These are phyloP conservation scores for Meteorus sp. DNA, from an alignment of 1,140 invertebrate species.

Conservation along the genomic window DNA sequence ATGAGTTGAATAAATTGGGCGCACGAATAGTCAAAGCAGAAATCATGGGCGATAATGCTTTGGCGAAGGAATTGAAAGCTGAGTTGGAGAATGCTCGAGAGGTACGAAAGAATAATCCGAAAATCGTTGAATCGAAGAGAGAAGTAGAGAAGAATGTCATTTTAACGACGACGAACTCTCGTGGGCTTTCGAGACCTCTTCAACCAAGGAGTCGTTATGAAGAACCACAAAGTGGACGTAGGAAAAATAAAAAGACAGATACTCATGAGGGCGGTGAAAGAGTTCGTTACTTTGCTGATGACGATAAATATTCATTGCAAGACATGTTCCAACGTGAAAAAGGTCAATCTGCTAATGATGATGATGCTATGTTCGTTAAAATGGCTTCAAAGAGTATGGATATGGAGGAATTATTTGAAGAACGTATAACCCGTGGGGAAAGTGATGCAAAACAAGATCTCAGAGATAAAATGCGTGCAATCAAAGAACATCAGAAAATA, in stretches of 20 bases:
- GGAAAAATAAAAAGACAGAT: slow-evolving; percentile 64
- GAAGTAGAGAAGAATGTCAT: slow-evolving; percentile 70
- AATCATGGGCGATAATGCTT: slow-evolving; percentile 77
- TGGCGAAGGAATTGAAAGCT: slow-evolving; percentile 71
- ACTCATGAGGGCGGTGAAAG: slow-evolving; percentile 77
- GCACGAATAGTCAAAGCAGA: slow-evolving; percentile 90
- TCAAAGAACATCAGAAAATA: slow-evolving; percentile 72
- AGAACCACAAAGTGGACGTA: slow-evolving; percentile 44
- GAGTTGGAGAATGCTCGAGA: slow-evolving; percentile 74
- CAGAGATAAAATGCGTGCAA: slow-evolving; percentile 68
- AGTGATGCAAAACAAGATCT: slow-evolving; percentile 66
- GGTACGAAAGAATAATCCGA: slow-evolving; percentile 52
- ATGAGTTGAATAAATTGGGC: slow-evolving; percentile 84
- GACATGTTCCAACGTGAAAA: slow-evolving; percentile 92
- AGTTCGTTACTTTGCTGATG: slow-evolving; percentile 85
- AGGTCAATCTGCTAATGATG: slow-evolving; percentile 76
- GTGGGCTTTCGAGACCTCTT: slow-evolving; percentile 65
- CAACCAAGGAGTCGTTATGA: slow-evolving; percentile 40
- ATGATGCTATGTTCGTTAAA: slow-evolving; percentile 79
- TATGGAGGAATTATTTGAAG: slow-evolving; percentile 86
- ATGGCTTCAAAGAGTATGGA: slow-evolving; percentile 69
- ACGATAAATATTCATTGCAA: slow-evolving; percentile 84
- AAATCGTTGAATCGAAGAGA: slow-evolving; percentile 26
- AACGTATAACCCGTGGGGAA: slow-evolving; percentile 68
- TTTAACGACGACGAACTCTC: slow-evolving; percentile 70